Evolutionary conservation across 1,140 invertebrate genomes (phyloP), one percentile per base, ranked within the genome.

Genomic region (Magallana ariakensis): DNA sequence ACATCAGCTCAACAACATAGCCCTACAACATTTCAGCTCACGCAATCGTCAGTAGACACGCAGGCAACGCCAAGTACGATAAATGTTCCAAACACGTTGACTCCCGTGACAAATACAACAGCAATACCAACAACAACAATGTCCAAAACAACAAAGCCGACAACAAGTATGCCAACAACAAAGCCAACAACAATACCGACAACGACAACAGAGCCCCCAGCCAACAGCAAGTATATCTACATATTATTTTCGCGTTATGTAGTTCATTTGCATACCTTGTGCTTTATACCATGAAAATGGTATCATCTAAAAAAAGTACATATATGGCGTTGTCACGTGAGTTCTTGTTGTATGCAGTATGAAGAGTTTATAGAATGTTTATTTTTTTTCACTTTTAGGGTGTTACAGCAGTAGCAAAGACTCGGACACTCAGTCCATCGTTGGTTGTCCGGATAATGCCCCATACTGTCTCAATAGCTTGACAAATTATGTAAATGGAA

Each of bases 391-490:
- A 46, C 5, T 0, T 13, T 33, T 13, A 75, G 66, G 66, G 33
- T 75, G 66, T 75, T 75, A 33, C 33, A 22, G 66, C 19, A 33
- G 22, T 26, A 75, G 22, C 66, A 75, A 75, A 11, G 22, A 75
- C 22, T 75, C 66, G 13, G 11, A 75, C 66, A 4, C 33, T 75
- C 66, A 75, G 22, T 26, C 66, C 4, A 19, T 75, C 26, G 26
- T 75, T 33, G 22, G 22, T 75, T 75, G 66, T 33, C 26, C 66
- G 22, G 66, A 75, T 26, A 8, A 75, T 4, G 66, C 66, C 0
- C 66, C 66, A 75, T 75, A 75, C 33, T 75, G 66, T 75, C 22
- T 75, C 4, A 75, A 75, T 26, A 75, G 33, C 66, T 13, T 75
- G 33, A 75, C 66, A 26, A 75, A 75, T 22, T 75, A 75, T 33